Conservation (phyloP, 2,888 invertebrate genomes). For the Lymantria monacha region DNA sequence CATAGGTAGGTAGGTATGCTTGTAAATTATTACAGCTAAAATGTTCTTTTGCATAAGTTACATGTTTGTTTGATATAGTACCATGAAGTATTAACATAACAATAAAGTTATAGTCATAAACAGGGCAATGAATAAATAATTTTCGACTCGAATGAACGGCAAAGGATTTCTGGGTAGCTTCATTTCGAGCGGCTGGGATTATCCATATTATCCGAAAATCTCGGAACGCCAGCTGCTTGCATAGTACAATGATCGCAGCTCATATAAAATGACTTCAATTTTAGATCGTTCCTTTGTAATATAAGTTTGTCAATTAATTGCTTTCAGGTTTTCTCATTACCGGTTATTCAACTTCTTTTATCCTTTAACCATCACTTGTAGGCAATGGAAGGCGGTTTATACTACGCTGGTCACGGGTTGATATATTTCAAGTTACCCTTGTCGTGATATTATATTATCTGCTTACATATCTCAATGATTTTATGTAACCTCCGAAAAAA, state of each 20-base stretch:
- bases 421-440: too few species aligned
- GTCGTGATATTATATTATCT: too few species aligned
- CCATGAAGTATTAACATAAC: slow-evolving; percentile 37
- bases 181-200: slow-evolving; percentile 67
- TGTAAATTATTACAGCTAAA: too few species aligned
- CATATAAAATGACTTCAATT: slow-evolving; percentile 64
- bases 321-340: slow-evolving; percentile 37
- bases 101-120: slow-evolving; percentile 55
- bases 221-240: slow-evolving; percentile 58
- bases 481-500: too few species aligned
- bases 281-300: slow-evolving; percentile 57
- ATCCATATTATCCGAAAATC: slow-evolving; percentile 77
- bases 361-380: too few species aligned
- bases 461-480: too few species aligned
- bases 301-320: slow-evolving; percentile 53
- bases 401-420: too few species aligned
- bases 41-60: too few species aligned
- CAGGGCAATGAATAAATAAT: slow-evolving; percentile 69
- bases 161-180: slow-evolving; percentile 61
- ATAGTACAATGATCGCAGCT: slow-evolving; percentile 58
- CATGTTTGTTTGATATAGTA: too few species aligned
- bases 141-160: slow-evolving; percentile 60
- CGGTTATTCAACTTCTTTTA: neutral
- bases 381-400: too few species aligned
- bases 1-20: too few species aligned